Base-by-base conservation (phyloP, 2,797 vertebrate genomes). In the Schizothorax lantsangensis region DNA sequence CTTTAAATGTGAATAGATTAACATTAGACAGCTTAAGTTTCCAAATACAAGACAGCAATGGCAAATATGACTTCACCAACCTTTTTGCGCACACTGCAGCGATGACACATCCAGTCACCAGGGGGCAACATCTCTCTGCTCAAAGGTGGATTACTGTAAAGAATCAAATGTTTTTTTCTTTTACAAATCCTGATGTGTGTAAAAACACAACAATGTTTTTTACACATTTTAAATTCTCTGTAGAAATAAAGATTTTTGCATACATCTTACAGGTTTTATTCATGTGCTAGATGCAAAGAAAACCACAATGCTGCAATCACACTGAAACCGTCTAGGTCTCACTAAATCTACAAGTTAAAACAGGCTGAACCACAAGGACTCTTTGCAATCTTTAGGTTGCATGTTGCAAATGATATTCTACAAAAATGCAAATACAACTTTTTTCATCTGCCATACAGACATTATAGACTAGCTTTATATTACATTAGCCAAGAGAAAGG, bases 61-160 rank as follows among this genome's bases (percentile, higher is more conserved):
- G 43, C 21, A 77, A 72, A 71, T 15, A 23, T 36, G 43, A 64
- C 19, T 23, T 47, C 6, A 62, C 78, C 6, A 73, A 99, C 98
- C 96, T 98, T 99, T 94, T 97, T 97, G 78, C 97, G 96, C 82
- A 99, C 97, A 57, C 97, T 98, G 91, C 98, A 99, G 93, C 98
- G 97, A 92, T 99, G 98, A 95, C 98, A 99, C 97, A 99, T 99
- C 98, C 98, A 99, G 92, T 98, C 98, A 86, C 98, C 98, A 7
- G 98, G 97, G 64, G 98, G 98, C 93, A 99, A 96, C 98, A 98
- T 99, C 89, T 99, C 98, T 95, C 98, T 97, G 74, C 97, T 99
- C 84, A 99, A 93, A 0, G 98, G 98, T 89, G 98, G 98, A 91
- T 99, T 98, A 93, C 98, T 99, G 89, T 21, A 0, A 2, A 81